phyloP scores from a whole-genome alignment of 2,888 invertebrate genomes.

The Clusia tigrina region DNA sequence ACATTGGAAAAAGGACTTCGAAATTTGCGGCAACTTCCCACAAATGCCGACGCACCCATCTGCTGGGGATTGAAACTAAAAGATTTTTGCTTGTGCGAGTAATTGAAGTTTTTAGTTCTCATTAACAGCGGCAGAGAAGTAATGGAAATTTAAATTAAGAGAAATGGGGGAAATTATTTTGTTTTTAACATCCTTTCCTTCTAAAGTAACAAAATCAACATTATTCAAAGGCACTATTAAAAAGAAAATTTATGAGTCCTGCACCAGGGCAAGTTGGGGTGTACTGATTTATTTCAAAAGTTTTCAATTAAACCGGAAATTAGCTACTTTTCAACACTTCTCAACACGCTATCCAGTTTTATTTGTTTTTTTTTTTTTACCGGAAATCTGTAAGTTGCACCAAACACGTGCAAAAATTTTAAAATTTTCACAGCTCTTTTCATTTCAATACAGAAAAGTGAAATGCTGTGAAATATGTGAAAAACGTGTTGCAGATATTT shows the following conservation, averaged over 20 bases:
- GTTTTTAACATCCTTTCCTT: not conserved
- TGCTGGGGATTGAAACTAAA: constrained; percentile 49
- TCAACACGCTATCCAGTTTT: not conserved
- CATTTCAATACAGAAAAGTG: constrained; percentile 17
- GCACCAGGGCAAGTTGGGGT: not conserved
- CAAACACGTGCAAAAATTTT: constrained; percentile 37
- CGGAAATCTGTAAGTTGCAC: constrained; percentile 39
- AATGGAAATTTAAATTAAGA: constrained; percentile 44
- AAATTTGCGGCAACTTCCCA: not conserved
- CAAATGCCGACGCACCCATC: not conserved
- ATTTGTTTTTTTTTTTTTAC: constrained; percentile 27
- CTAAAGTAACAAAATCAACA: constrained; percentile 1
- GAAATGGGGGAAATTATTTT: constrained; percentile 21
- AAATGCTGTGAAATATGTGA: constrained; percentile 51
- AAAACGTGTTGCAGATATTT: constrained; percentile 53
- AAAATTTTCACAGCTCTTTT: constrained; percentile 22
- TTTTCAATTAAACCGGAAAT: constrained; percentile 37
- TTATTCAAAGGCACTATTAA: constrained; percentile 36
- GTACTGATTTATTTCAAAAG: constrained; percentile 34
- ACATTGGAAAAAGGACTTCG: not conserved
- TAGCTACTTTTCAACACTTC: constrained; percentile 25
- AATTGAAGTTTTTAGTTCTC: constrained; percentile 60
- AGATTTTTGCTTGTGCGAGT: constrained; percentile 43
- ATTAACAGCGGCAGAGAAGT: constrained; percentile 43
- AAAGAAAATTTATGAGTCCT: constrained; percentile 39